phyloP scores from a whole-genome alignment of 2,888 invertebrate genomes.

The Chamaedrilus cognettii region DNA sequence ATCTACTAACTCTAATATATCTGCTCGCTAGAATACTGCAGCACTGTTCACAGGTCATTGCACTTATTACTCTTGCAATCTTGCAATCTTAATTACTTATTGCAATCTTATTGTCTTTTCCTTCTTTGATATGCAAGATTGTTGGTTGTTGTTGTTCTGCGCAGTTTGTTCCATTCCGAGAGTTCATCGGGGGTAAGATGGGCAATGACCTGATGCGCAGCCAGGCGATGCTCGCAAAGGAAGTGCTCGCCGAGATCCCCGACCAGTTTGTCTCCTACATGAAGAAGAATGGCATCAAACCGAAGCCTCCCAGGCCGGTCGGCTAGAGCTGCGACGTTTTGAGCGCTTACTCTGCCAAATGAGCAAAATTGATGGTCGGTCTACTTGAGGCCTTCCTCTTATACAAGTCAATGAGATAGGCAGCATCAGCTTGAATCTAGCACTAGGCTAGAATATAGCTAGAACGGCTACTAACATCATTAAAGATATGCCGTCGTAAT shows the following conservation, averaged over 20 bases:
- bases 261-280: constrained; percentile 59
- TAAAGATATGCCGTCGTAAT: no score
- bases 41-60: not conserved
- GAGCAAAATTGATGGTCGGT: no score
- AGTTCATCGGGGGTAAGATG: constrained; percentile 44
- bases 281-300: constrained; percentile 61
- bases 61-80: not conserved
- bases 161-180: constrained; percentile 41
- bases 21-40: not conserved
- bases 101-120: no score
- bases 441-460: no score
- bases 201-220: constrained; percentile 50
- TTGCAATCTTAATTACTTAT: no score
- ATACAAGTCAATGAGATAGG: no score
- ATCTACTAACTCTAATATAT: no score
- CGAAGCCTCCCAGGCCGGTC: constrained; percentile 56
- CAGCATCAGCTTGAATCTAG: no score
- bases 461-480: no score
- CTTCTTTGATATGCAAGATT: no score
- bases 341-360: no score
- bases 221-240: constrained; percentile 63
- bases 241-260: constrained; percentile 67
- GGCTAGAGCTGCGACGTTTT: not conserved
- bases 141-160: constrained; percentile 5
- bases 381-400: no score